Evolutionary conservation across 1,140 invertebrate genomes (phyloP).

Genomic region (Melipona quadrifasciata): DNA sequence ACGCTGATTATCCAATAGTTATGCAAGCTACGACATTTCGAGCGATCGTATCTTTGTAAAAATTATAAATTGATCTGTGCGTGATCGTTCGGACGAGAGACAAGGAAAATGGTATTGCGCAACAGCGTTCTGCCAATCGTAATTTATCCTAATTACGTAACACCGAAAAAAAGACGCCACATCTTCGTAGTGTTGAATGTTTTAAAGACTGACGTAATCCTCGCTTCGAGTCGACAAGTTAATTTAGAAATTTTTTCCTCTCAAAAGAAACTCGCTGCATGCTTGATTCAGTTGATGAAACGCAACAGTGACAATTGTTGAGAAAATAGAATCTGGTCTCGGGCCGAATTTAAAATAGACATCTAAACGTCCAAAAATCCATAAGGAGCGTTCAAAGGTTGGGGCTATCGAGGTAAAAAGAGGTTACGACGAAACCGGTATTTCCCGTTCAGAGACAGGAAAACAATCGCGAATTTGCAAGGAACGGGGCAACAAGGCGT

Average conservation of each 20-base stretch:
- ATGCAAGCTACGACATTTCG: too few relatives aligned
- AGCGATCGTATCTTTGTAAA: neutral
- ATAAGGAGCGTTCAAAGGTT: neutral
- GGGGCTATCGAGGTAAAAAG: too few relatives aligned
- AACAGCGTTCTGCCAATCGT: neutral
- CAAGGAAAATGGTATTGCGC: neutral
- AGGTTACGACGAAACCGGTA: neutral
- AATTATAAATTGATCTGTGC: neutral
- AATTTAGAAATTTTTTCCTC: too few relatives aligned
- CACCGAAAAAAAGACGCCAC: neutral
- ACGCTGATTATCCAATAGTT: too few relatives aligned
- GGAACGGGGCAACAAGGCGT: conserved; percentile 13
- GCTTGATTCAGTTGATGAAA: too few relatives aligned
- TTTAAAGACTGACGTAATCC: neutral
- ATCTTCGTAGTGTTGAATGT: neutral
- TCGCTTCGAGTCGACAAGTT: neutral
- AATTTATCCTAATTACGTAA: neutral
- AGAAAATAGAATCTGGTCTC: too few relatives aligned
- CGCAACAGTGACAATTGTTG: too few relatives aligned
- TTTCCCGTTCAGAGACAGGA: conserved; percentile 20
- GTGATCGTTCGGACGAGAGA: neutral
- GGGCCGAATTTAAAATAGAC: neutral
- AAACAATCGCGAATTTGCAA: conserved; percentile 18
- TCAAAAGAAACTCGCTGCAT: too few relatives aligned
- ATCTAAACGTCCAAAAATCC: neutral